Evolutionary conservation across 53 echinoderm and acorn worm species (phyloP).

Genomic region (Antedon mediterranea): DNA sequence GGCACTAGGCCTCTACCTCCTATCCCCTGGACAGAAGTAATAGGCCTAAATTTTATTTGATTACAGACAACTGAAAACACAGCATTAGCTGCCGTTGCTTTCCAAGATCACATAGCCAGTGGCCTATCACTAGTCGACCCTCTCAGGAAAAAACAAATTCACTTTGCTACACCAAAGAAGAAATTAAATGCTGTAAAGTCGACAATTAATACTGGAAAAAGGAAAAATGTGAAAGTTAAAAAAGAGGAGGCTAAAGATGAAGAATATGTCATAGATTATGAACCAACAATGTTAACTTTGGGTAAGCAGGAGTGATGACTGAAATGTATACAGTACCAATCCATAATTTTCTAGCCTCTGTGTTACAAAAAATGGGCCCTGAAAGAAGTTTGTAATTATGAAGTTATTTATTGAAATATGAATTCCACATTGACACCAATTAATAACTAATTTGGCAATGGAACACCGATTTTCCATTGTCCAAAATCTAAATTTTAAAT

Average conservation of each 20-base stretch:
- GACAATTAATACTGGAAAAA: constrained; percentile 54
- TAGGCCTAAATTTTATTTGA: too few relatives aligned
- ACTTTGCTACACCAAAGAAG: constrained; percentile 22
- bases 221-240: neutral
- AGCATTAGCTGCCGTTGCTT: constrained; percentile 76
- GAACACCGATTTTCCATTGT: too few relatives aligned
- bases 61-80: constrained; percentile 3
- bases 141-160: constrained; percentile 20
- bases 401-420: too few relatives aligned
- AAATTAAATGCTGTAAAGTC: constrained; percentile 37
- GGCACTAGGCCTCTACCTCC: too few relatives aligned
- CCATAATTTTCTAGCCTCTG: too few relatives aligned
- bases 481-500: too few relatives aligned
- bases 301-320: constrained; percentile 25
- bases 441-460: too few relatives aligned
- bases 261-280: constrained; percentile 70
- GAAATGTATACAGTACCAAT: too few relatives aligned
- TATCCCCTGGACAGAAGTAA: too few relatives aligned
- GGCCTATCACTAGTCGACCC: constrained; percentile 56
- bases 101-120: constrained; percentile 70
- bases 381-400: too few relatives aligned
- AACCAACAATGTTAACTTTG: constrained; percentile 42
- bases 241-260: constrained; percentile 11
- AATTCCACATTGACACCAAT: too few relatives aligned
- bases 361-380: too few relatives aligned